Evolutionary conservation across 1,140 invertebrate species (phyloP).

Genomic region (Dufourea novaeangliae): DNA sequence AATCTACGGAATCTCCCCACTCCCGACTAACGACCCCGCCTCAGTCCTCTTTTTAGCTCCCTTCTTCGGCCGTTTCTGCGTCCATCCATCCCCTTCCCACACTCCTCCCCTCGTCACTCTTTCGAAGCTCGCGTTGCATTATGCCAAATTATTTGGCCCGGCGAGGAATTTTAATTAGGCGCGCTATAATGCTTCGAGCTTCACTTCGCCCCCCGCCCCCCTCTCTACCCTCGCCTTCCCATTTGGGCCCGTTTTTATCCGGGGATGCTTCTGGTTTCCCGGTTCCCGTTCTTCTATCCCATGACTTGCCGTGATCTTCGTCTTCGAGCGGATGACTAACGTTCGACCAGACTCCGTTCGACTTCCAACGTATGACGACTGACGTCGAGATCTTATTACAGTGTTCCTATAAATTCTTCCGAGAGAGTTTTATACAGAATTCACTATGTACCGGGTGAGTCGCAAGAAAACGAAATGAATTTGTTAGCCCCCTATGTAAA

Average conservation of each 20-base stretch:
- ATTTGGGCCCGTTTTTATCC: neutral
- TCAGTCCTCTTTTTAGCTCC: slow-evolving; percentile 24
- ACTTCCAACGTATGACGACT: no score
- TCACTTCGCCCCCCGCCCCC: neutral
- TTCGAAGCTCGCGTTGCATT: slow-evolving; percentile 11
- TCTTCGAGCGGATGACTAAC: no score
- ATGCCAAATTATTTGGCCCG: slow-evolving; percentile 27
- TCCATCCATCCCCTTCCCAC: neutral
- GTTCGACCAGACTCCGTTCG: no score
- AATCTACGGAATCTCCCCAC: slow-evolving; percentile 38
- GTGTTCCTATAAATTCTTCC: no score
- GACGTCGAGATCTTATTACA: no score
- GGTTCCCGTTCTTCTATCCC: no score
- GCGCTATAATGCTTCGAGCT: slow-evolving; percentile 21
- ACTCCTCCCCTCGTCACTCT: slow-evolving; percentile 2
- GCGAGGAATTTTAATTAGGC: slow-evolving; percentile 51
- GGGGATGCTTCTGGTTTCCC: neutral
- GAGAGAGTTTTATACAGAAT: no score
- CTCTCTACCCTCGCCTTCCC: neutral
- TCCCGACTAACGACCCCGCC: slow-evolving; percentile 33
- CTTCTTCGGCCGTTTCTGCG: neutral
- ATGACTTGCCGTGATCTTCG: neutral
- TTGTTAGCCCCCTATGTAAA: no score
- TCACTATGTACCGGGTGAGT: no score
- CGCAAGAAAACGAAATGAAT: no score